phyloP scores from a whole-genome alignment of 2,888 invertebrate genomes.

The Dryomyza anilis region DNA sequence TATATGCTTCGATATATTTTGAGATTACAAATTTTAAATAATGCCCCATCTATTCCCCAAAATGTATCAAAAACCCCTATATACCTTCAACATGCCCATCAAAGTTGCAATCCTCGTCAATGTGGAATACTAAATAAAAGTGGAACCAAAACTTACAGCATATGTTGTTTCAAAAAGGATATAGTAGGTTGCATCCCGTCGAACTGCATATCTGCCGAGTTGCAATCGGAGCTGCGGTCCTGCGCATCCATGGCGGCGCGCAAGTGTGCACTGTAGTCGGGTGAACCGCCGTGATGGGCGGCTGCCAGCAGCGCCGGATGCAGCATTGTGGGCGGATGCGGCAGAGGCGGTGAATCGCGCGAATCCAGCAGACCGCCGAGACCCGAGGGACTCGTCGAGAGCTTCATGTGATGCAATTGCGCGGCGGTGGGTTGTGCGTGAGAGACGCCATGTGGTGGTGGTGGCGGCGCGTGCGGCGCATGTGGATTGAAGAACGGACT shows the following conservation, averaged over 20 bases:
- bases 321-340: conserved; percentile 82
- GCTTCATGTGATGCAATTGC: conserved; percentile 60
- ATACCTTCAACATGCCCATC: too few species aligned
- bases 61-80: too few species aligned
- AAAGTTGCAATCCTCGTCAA: too few species aligned
- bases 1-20: too few species aligned
- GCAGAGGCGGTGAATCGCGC: conserved; percentile 83
- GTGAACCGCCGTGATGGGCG: conserved; percentile 80
- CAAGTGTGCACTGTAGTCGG: conserved; percentile 75
- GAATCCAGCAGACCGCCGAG: conserved; percentile 69
- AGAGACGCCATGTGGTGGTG: conserved; percentile 61
- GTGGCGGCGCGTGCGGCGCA: conserved; percentile 59
- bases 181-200: conserved; percentile 94
- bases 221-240: conserved; percentile 88
- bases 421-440: conserved; percentile 62
- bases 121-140: too few species aligned
- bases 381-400: conserved; percentile 67
- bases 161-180: conserved; percentile 80
- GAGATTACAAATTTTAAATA: too few species aligned
- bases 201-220: conserved; percentile 86
- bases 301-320: conserved; percentile 85
- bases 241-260: conserved; percentile 79
- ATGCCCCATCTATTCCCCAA: too few species aligned
- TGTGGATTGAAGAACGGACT: conserved; percentile 83
- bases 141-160: conserved; percentile 42